Percentiles rank a stretch among this genome's conserved stretches.
Conservation (phyloP, 2,888 invertebrate species). For the Nemapogon koenigi region DNA sequence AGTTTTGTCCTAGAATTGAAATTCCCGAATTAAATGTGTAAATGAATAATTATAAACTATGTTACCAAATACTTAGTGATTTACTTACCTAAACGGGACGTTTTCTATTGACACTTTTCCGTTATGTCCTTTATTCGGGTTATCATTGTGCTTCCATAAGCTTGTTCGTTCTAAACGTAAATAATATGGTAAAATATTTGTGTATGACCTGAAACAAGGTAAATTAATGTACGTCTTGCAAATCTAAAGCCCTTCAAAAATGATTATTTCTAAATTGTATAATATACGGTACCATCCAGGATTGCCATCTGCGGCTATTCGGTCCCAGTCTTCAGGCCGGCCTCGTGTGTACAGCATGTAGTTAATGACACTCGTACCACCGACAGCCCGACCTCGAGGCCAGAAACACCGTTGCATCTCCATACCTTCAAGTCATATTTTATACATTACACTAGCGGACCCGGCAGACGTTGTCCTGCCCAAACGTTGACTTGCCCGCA, state of each 20-base stretch:
- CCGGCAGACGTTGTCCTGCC: no score
- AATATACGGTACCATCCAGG: conserved; percentile 58
- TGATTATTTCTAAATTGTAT: not conserved
- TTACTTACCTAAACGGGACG: conserved; percentile 30
- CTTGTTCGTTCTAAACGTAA: conserved; percentile 48
- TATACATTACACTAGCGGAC: no score
- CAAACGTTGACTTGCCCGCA: no score
- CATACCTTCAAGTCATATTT: conserved; percentile 31
- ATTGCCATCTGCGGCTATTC: conserved; percentile 69
- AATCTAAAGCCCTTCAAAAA: no score
- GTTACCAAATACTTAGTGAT: no score
- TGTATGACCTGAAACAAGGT: conserved; percentile 37
- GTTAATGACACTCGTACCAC: conserved; percentile 58
- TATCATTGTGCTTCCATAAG: conserved; percentile 27
- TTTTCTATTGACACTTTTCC: conserved; percentile 19
- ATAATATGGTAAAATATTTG: conserved; percentile 53
- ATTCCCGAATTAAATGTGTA: not conserved
- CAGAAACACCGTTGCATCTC: conserved; percentile 33
- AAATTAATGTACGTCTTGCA: no score
- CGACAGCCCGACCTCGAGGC: conserved; percentile 53
- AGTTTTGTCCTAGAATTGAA: conserved; percentile 15
- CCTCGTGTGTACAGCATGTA: conserved; percentile 73
- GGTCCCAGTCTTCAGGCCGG: conserved; percentile 69
- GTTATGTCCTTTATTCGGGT: conserved; percentile 14
- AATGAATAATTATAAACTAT: no score